Percentiles rank a stretch among this genome's conserved stretches.
Conservation (phyloP, 2,113 vertebrate species). For the Notechis scutatus region DNA sequence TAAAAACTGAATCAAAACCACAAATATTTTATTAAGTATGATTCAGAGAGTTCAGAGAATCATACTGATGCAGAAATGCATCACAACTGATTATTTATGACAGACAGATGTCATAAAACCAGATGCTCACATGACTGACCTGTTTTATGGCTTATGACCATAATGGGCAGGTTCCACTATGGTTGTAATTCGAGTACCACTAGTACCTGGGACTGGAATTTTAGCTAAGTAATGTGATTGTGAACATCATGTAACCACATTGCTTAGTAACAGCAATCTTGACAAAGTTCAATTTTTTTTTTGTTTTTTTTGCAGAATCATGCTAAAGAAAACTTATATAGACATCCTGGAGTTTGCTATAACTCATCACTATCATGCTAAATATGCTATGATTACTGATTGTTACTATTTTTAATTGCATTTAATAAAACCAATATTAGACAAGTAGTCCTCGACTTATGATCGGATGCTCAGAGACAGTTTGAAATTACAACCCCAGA, state of each 20-base stretch:
- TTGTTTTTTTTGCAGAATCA: neutral
- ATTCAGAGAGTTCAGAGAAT: neutral
- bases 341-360: neutral
- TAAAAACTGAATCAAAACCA: neutral
- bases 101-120: neutral
- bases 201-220: neutral
- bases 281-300: neutral
- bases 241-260: neutral
- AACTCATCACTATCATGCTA: neutral
- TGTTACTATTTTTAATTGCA: neutral
- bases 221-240: neutral
- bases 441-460: neutral
- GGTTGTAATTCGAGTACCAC: neutral
- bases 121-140: neutral
- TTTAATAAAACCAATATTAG: neutral
- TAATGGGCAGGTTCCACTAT: neutral
- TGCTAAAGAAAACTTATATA: neutral
- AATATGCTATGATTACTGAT: neutral
- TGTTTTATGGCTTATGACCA: neutral
- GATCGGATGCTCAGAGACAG: neutral
- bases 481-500: neutral
- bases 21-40: neutral
- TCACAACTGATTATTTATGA: neutral
- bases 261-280: neutral
- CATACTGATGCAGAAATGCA: neutral